Evolutionary conservation across 1,140 invertebrate species (phyloP).

Genomic region (Lepidurus packardi): DNA sequence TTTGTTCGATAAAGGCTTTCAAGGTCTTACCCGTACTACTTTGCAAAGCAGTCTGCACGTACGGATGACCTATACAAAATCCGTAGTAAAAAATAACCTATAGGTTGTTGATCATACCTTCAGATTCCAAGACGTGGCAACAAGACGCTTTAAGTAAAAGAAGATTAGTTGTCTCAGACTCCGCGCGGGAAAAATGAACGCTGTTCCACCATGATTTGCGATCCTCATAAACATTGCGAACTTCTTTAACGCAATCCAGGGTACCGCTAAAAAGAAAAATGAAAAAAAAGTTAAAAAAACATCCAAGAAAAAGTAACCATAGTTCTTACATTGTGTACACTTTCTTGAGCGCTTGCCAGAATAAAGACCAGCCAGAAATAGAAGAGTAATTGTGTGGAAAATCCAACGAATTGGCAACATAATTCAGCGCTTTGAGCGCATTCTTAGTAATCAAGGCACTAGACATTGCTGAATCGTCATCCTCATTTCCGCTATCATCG

Average conservation of each 20-base stretch:
- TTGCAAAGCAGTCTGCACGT: not conserved
- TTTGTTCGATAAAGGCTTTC: not conserved
- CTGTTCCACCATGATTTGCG: not conserved
- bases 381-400: not conserved
- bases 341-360: not conserved
- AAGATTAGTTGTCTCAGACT: not conserved
- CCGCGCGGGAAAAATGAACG: not conserved
- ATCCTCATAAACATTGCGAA: not conserved
- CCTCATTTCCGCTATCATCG: not conserved
- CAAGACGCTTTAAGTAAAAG: not conserved
- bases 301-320: not conserved
- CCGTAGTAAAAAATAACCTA: not conserved
- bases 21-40: not conserved
- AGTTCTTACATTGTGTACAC: not conserved
- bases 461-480: not conserved
- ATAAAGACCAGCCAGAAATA: not conserved
- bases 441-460: not conserved
- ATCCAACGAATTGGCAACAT: not conserved
- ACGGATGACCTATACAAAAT: not conserved
- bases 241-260: not conserved
- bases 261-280: not conserved
- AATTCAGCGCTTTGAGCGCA: not conserved
- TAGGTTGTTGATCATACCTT: not conserved
- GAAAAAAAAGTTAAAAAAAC: not conserved
- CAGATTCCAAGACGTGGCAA: slow-evolving; percentile 8